phyloP scores from a whole-genome alignment of 1,140 invertebrate genomes.

The Bombus vancouverensis region DNA sequence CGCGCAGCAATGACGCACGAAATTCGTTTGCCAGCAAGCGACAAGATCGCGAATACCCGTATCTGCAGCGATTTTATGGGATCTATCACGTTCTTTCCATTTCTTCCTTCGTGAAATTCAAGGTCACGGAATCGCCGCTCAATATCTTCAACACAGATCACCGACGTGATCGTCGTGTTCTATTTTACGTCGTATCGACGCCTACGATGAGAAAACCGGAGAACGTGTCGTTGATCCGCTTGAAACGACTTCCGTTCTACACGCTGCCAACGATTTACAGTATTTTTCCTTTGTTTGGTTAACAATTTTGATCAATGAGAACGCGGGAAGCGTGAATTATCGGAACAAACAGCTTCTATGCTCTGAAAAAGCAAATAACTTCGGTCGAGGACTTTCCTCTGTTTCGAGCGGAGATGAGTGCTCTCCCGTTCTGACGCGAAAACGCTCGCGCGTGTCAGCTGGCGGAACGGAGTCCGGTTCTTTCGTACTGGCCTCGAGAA shows the following conservation, averaged over 20 bases:
- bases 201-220: neutral
- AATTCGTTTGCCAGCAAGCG: conserved; percentile 2
- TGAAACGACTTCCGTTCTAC: neutral
- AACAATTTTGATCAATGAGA: neutral
- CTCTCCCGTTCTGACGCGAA: neutral
- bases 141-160: neutral
- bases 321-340: neutral
- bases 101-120: neutral
- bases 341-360: neutral
- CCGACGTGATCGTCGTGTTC: neutral
- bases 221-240: neutral
- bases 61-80: neutral
- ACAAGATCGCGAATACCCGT: neutral
- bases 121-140: neutral
- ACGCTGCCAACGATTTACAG: neutral
- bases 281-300: conserved; percentile 18
- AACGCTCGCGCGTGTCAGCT: neutral
- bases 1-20: conserved; percentile 31
- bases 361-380: neutral
- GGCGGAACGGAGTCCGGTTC: neutral
- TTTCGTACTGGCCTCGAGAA: neutral
- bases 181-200: neutral
- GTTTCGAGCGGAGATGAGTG: neutral
- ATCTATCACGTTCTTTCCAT: conserved; percentile 15
- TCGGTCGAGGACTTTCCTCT: neutral